Evolutionary conservation across 35 echinoderm and acorn worm species (phyloP).

Genomic region (Lytechinus variegatus): DNA sequence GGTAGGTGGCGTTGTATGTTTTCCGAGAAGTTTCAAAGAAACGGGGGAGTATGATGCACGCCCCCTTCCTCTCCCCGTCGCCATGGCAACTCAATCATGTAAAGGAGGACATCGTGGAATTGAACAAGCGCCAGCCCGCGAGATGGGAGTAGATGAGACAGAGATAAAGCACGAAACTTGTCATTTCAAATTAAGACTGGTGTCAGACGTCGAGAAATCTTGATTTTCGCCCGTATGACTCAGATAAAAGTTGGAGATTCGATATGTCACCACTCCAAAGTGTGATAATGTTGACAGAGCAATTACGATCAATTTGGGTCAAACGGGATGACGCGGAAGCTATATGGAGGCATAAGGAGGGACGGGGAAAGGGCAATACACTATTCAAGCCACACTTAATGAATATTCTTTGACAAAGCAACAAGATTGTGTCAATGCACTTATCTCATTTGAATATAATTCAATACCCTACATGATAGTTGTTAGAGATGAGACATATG

Average conservation of each 20-base stretch:
- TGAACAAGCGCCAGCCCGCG: constrained; percentile 6
- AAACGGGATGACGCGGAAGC: constrained; percentile 7
- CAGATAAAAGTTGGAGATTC: constrained; percentile 11
- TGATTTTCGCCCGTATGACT: constrained; percentile 2
- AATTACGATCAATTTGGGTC: constrained; percentile 18
- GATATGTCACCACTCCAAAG: constrained; percentile 1
- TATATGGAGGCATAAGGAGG: background rate
- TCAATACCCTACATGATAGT: no score
- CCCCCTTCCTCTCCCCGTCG: background rate
- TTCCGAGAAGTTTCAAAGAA: background rate
- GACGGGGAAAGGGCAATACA: background rate
- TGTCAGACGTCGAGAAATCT: constrained; percentile 10
- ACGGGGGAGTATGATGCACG: background rate
- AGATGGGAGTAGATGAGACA: background rate
- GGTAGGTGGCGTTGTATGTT: background rate
- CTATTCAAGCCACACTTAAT: background rate
- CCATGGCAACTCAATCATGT: background rate
- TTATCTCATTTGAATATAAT: background rate
- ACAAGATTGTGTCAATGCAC: background rate
- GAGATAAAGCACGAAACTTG: constrained; percentile 18
- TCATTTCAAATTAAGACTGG: constrained; percentile 13
- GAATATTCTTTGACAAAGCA: background rate
- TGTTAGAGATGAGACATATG: background rate
- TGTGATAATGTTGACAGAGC: constrained; percentile 10
- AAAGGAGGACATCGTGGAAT: background rate